Evolutionary conservation across 2,113 vertebrate genomes (phyloP).

Genomic region (Actenoides hombroni): DNA sequence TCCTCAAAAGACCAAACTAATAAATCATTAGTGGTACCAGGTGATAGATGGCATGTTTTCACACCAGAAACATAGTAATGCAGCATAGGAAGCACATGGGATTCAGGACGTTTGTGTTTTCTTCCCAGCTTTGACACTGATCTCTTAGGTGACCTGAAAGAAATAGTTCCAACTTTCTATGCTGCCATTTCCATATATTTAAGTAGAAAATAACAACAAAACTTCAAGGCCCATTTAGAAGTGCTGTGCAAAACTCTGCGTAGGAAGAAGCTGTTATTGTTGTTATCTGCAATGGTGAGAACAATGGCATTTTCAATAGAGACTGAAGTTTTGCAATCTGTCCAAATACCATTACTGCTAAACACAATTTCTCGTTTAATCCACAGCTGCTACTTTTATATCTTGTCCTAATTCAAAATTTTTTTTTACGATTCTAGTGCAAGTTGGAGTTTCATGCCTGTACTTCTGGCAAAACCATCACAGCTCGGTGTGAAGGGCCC

Average conservation of each 20-base stretch:
- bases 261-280: neutral
- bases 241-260: neutral
- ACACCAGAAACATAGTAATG: neutral
- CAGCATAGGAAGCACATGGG: neutral
- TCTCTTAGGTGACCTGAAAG: neutral
- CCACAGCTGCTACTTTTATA: neutral
- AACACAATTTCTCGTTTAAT: neutral
- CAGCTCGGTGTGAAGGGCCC: constrained; percentile 85
- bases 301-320: neutral
- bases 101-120: neutral
- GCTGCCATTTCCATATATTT: neutral
- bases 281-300: neutral
- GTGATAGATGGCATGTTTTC: neutral
- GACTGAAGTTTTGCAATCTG: neutral
- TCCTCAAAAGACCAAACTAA: neutral
- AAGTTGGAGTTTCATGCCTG: constrained; percentile 95
- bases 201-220: neutral
- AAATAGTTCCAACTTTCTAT: neutral
- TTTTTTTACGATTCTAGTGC: constrained; percentile 78
- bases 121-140: neutral
- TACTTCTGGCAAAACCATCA: constrained; percentile 85
- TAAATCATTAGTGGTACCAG: neutral
- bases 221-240: neutral
- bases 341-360: neutral
- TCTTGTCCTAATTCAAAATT: neutral